Conservation (phyloP, 2,113 vertebrate species). For the Pterophyllum scalare region DNA sequence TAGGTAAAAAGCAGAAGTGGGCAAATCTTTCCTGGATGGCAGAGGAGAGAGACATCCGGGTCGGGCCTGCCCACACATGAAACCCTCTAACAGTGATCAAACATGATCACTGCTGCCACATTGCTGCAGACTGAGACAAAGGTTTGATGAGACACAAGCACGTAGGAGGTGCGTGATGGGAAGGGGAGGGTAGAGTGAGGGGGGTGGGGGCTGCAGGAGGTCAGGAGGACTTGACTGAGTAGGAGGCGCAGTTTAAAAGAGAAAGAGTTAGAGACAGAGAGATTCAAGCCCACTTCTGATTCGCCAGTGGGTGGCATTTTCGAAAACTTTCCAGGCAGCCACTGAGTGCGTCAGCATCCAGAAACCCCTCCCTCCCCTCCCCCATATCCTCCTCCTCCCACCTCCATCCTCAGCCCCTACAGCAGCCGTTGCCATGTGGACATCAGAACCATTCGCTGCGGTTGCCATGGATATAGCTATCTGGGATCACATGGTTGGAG, state of each 20-base stretch:
- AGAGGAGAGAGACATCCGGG: slow-evolving; percentile 56
- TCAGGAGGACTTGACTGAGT: slow-evolving; percentile 68
- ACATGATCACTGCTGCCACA: slow-evolving; percentile 55
- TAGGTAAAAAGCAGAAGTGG: slow-evolving; percentile 8
- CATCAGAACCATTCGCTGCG: slow-evolving; percentile 40
- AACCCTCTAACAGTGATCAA: slow-evolving; percentile 52
- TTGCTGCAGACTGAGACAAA: slow-evolving; percentile 62
- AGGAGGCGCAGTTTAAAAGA: slow-evolving; percentile 66
- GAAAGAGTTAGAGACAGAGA: slow-evolving; percentile 43
- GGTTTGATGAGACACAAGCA: slow-evolving; percentile 71
- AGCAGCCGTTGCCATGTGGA: slow-evolving; percentile 75
- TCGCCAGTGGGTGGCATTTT: slow-evolving; percentile 68
- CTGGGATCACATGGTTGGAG: slow-evolving; percentile 54
- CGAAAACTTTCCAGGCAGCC: slow-evolving; percentile 69
- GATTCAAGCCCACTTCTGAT: slow-evolving; percentile 60
- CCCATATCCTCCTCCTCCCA: slow-evolving; percentile 28
- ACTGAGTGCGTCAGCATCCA: slow-evolving; percentile 62
- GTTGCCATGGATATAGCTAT: slow-evolving; percentile 69
- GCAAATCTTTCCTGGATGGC: slow-evolving; percentile 40
- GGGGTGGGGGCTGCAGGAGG: slow-evolving; percentile 17
- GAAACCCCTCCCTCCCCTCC: slow-evolving; percentile 1
- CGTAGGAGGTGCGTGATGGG: slow-evolving; percentile 64
- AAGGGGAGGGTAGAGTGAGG: slow-evolving; percentile 1
- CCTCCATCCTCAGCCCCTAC: slow-evolving; percentile 51
- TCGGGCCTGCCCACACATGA: slow-evolving; percentile 55